phyloP scores from a whole-genome alignment of 2,797 vertebrate species.

The Ptychobarbus kaznakovi region DNA sequence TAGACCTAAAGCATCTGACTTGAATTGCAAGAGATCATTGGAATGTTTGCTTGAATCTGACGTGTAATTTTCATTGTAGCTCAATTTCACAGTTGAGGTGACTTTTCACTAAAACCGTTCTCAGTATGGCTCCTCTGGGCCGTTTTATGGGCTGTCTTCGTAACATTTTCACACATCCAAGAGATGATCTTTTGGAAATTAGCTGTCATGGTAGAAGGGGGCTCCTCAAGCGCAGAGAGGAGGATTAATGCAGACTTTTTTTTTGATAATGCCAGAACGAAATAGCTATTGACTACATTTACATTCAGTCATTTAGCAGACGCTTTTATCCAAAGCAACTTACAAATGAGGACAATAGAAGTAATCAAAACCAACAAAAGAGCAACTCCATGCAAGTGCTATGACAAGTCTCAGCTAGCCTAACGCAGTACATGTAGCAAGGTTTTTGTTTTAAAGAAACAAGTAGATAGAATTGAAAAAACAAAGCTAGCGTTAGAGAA shows the following conservation, averaged over 20 bases:
- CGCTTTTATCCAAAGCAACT: too few relatives aligned
- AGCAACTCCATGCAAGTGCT: too few relatives aligned
- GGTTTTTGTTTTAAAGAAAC: too few relatives aligned
- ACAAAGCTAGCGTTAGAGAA: too few relatives aligned
- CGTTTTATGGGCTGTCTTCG: not conserved
- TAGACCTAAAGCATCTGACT: not conserved
- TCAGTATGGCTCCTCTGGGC: not conserved
- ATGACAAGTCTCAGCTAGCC: too few relatives aligned
- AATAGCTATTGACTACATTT: not conserved
- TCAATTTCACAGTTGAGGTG: slow-evolving; percentile 42
- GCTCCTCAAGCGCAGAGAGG: not conserved
- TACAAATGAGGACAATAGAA: too few relatives aligned
- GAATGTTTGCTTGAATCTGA: slow-evolving; percentile 11
- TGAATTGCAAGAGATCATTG: slow-evolving; percentile 4
- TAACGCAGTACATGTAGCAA: too few relatives aligned
- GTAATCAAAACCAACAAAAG: too few relatives aligned
- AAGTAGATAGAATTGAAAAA: too few relatives aligned
- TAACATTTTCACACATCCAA: slow-evolving; percentile 13
- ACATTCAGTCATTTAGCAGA: too few relatives aligned
- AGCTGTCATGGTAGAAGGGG: slow-evolving; percentile 24
- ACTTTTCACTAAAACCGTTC: slow-evolving; percentile 19
- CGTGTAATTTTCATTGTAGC: not conserved
- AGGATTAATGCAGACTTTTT: not conserved
- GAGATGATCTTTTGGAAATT: slow-evolving; percentile 24
- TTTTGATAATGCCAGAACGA: not conserved